Percentiles rank a stretch among this genome's conserved stretches.
Conservation (phyloP, 2,113 vertebrate species). For the Petromus typicus region DNA sequence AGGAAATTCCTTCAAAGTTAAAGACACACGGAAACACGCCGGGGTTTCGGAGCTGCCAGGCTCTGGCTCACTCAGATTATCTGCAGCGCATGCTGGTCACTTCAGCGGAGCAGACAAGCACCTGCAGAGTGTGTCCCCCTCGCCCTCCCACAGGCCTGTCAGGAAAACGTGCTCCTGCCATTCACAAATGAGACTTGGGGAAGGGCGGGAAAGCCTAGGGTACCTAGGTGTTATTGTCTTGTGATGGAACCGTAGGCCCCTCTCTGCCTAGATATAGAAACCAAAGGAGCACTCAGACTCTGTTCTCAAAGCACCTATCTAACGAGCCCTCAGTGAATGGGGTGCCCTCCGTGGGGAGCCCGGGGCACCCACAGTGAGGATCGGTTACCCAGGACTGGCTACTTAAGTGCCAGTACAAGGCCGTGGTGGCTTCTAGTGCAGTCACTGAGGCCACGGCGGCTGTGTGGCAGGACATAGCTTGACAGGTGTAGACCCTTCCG, state of each 20-base stretch:
- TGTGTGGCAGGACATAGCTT: too few species aligned
- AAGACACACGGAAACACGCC: not conserved
- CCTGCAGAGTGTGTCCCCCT: not conserved
- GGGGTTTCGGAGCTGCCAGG: not conserved
- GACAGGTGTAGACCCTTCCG: not conserved
- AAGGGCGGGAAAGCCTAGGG: not conserved
- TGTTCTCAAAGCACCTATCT: not conserved
- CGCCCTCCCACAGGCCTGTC: not conserved
- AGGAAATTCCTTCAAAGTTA: not conserved
- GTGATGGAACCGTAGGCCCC: not conserved
- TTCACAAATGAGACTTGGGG: not conserved
- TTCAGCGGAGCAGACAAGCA: too few species aligned
- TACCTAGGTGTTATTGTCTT: not conserved
- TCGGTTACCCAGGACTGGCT: not conserved
- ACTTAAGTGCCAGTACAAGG: not conserved
- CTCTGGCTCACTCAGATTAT: too few species aligned
- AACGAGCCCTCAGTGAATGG: not conserved
- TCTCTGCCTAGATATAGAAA: not conserved
- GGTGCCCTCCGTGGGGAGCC: not conserved
- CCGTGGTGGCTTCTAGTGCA: not conserved
- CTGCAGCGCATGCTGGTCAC: not conserved
- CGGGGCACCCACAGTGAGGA: rapidly evolving
- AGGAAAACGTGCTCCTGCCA: not conserved
- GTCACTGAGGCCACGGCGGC: not conserved
- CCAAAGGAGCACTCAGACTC: not conserved